Percentiles rank a stretch among this genome's conserved stretches.
phyloP scores from a whole-genome alignment of 2,113 vertebrate species.

The Myocastor coypus region DNA sequence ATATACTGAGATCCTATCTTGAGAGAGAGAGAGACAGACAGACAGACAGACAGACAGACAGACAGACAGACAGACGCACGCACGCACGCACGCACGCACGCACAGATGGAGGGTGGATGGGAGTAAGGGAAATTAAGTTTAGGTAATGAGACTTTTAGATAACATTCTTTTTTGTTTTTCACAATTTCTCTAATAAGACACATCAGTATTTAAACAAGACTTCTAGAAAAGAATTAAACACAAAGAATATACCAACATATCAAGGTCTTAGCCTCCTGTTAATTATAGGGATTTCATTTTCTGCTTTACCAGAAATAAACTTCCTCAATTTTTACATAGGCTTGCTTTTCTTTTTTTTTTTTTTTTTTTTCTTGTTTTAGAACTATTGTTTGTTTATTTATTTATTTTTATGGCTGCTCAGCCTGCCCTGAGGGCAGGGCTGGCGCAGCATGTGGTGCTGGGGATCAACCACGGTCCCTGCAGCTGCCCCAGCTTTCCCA shows the following conservation, averaged over 20 bases:
- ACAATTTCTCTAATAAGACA: slow-evolving; percentile 30
- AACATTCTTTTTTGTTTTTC: slow-evolving; percentile 38
- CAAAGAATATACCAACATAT: slow-evolving; percentile 46
- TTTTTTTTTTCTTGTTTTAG: no score
- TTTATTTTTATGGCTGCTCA: no score
- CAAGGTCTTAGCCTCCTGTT: neutral
- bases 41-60: no score
- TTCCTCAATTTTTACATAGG: slow-evolving; percentile 4
- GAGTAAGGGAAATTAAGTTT: no score
- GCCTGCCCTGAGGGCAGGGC: no score
- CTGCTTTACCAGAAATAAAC: slow-evolving; percentile 30
- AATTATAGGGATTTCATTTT: slow-evolving; percentile 29
- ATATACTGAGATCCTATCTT: neutral
- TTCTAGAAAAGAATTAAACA: neutral
- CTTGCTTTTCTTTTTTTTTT: slow-evolving; percentile 41
- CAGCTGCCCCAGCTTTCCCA: no score
- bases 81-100: no score
- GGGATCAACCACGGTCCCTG: no score
- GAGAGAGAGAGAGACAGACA: no score
- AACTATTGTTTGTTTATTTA: no score
- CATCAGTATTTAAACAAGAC: slow-evolving; percentile 44
- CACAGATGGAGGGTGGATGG: no score
- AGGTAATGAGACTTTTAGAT: neutral
- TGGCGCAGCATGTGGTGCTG: no score
- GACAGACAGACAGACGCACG: neutral